Evolutionary conservation across 2,888 invertebrate genomes (phyloP), one percentile per base, ranked within the genome.

Genomic region (Meganola albula): DNA sequence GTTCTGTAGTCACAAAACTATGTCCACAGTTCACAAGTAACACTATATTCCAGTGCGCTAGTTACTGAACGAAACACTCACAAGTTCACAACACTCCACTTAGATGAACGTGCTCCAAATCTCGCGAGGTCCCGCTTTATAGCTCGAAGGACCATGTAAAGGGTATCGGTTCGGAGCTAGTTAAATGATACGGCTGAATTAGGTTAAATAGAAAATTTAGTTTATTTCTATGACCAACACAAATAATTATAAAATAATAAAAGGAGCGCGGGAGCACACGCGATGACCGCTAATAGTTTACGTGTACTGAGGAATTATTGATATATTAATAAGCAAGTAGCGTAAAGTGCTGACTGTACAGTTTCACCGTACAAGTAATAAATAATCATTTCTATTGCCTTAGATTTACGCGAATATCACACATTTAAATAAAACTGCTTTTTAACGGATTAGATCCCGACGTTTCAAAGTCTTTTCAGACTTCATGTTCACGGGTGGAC

Each of bases 121-220:
- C 16, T 18, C 16, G 10, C 16, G 18, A 18, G 26, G 16, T 12
- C 26, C 26, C 26, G 26, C 26, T 2, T 18, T 10, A 8, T 27
- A 4, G 26, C 26, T 27, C 26, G 26, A 27, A 27, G 26, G 24
- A 24, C 24, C 24, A 24, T 24, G 24, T 24, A 24, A 9, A 24
- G 13, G 13, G 8, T 24, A 3, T n/a, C n/a, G n/a, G n/a, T n/a
- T n/a, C 1, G 3, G 9, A 10, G 24, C 4, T 24, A 3, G 12
- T 8, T 8, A 12, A 24, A 24, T 24, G 13, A 24, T 24, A 24
- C 12, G n/a, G 12, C 8, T 12, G 10, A n/a, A n/a, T n/a, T n/a
- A n/a, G n/a, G n/a, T n/a, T n/a, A n/a, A n/a, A n/a, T n/a, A n/a
- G n/a, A n/a, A n/a, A n/a, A n/a, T n/a, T n/a, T n/a, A n/a, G n/a